phyloP scores from a whole-genome alignment of 2,888 invertebrate genomes.

The Calephelis perditalis region DNA sequence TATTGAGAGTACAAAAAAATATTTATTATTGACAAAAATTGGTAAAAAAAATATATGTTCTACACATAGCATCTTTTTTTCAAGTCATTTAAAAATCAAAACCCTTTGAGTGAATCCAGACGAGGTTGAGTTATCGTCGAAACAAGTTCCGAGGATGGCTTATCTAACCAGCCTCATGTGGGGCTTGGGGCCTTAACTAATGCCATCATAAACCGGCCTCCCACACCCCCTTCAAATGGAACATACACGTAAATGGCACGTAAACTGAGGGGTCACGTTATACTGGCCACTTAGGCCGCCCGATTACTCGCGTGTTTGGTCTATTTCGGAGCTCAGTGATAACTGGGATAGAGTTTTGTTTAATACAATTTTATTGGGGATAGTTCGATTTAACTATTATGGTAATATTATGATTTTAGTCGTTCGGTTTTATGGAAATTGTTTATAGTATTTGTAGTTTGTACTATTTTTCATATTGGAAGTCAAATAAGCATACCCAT shows the following conservation, averaged over 20 bases:
- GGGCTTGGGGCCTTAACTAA: constrained; percentile 66
- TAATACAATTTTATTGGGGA: constrained; percentile 14
- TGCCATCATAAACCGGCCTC: constrained; percentile 58
- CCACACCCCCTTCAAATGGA: constrained; percentile 8
- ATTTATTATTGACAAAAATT: too few relatives aligned
- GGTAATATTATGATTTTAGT: too few relatives aligned
- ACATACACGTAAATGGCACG: constrained; percentile 56
- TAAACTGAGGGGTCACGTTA: constrained; percentile 47
- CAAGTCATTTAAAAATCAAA: background rate
- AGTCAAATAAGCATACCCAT: too few relatives aligned
- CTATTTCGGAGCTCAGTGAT: constrained; percentile 68
- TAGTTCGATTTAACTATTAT: background rate
- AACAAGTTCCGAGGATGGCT: constrained; percentile 71
- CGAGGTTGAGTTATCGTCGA: constrained; percentile 67
- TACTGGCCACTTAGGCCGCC: constrained; percentile 45
- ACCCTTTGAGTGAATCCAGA: constrained; percentile 42
- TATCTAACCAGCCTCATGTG: constrained; percentile 72
- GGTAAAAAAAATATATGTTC: too few relatives aligned
- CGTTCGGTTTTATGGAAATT: too few relatives aligned
- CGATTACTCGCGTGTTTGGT: constrained; percentile 77
- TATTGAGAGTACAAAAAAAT: too few relatives aligned
- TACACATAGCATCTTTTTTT: too few relatives aligned
- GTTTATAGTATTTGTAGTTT: too few relatives aligned
- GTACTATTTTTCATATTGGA: too few relatives aligned
- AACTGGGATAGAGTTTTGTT: constrained; percentile 50